Conservation (phyloP, 2,888 invertebrate genomes). For the Patella pellucida region DNA sequence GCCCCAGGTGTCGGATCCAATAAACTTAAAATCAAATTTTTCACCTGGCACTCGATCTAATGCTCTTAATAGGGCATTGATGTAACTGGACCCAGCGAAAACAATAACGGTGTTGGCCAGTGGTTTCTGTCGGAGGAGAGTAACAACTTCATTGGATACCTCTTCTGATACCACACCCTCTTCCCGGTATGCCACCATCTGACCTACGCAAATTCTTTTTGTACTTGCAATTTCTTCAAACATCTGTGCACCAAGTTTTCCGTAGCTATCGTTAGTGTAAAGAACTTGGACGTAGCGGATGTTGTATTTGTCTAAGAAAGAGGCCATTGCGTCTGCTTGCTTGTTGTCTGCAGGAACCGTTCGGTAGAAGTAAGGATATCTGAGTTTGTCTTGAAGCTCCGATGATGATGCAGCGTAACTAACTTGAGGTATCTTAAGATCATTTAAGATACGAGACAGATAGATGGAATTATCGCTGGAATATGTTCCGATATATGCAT, state of each 20-base stretch:
- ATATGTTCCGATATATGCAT: conserved; percentile 59
- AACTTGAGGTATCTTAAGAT: conserved; percentile 59
- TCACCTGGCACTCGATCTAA: conserved; percentile 46
- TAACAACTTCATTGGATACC: conserved; percentile 53
- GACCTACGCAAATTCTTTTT: conserved; percentile 59
- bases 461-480: conserved; percentile 55
- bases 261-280: conserved; percentile 54
- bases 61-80: conserved; percentile 55
- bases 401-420: conserved; percentile 56
- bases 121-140: conserved; percentile 52
- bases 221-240: conserved; percentile 45
- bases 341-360: conserved; percentile 62
- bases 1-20: conserved; percentile 62
- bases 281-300: conserved; percentile 71
- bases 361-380: conserved; percentile 60
- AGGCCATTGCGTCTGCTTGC: conserved; percentile 63
- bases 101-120: conserved; percentile 62
- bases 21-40: conserved; percentile 46
- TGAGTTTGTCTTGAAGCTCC: conserved; percentile 45
- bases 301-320: conserved; percentile 65
- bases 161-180: conserved; percentile 47
- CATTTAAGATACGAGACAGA: conserved; percentile 55
- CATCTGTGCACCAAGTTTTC: conserved; percentile 45
- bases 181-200: conserved; percentile 53
- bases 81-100: conserved; percentile 53